Evolutionary conservation across 2,113 vertebrate genomes (phyloP).

Genomic region (Columbina picui): DNA sequence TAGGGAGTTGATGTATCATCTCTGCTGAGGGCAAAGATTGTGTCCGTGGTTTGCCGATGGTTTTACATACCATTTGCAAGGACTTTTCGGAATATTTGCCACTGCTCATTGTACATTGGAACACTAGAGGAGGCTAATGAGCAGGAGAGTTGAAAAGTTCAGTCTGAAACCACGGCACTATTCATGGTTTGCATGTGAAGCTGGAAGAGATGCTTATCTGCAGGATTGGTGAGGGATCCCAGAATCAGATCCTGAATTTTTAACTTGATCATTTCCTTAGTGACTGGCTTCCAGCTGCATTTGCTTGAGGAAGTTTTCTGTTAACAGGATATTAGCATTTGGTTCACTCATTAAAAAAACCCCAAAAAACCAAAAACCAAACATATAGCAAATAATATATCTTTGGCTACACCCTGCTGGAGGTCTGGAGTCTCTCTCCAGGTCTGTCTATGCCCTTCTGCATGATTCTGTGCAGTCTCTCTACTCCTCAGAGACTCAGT

Average conservation of each 20-base stretch:
- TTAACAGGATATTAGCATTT: neutral
- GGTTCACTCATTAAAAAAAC: neutral
- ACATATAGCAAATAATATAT: neutral
- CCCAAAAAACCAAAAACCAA: too few relatives aligned
- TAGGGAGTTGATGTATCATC: neutral
- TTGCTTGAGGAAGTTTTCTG: neutral
- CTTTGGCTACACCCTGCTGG: neutral
- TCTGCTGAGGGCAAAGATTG: neutral
- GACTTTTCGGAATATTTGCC: neutral
- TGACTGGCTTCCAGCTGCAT: neutral
- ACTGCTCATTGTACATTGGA: neutral
- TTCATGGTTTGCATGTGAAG: neutral
- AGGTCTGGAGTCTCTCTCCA: neutral
- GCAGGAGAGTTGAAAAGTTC: neutral
- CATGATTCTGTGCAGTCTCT: neutral
- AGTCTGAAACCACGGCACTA: neutral
- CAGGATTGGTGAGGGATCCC: neutral
- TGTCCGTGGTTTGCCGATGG: neutral
- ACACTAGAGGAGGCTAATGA: neutral
- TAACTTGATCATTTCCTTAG: neutral
- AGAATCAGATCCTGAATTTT: neutral
- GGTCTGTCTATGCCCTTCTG: neutral
- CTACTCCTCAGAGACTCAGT: neutral
- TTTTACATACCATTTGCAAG: neutral
- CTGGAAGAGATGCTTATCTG: neutral